A percentile compares a stretch with the other conserved stretches of the same genome.
Evolutionary conservation across 2,888 invertebrate species (phyloP).

Genomic region (Cheiracanthium punctorium): DNA sequence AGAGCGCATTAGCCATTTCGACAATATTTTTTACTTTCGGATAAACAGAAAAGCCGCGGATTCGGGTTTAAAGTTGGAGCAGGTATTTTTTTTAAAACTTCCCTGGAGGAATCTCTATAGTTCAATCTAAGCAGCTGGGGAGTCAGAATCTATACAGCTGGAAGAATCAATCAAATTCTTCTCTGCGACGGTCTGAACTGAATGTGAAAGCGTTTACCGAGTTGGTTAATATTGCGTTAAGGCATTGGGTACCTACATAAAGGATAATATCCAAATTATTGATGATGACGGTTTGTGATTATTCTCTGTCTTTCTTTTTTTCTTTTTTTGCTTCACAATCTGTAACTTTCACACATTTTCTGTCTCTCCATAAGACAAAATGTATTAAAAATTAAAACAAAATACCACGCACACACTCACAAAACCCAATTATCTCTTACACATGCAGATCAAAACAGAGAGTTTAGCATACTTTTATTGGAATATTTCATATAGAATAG

Average conservation of each 20-base stretch:
- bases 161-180: conserved; percentile 1
- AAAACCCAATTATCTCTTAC: no score
- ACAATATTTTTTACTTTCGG: conserved; percentile 45
- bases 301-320: no score
- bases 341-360: no score
- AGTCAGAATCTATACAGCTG: background rate
- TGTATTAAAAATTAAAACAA: no score
- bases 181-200: background rate
- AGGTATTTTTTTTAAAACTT: conserved; percentile 37
- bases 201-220: background rate
- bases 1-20: conserved; percentile 52
- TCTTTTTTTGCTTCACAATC: no score
- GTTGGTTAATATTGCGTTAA: background rate
- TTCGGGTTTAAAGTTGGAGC: conserved; percentile 44
- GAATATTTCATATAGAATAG: no score
- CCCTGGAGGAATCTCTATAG: background rate
- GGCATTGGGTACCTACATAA: background rate
- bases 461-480: no score
- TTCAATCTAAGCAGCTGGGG: conserved; percentile 1
- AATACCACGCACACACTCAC: no score
- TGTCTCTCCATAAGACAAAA: no score
- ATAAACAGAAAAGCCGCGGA: conserved; percentile 30
- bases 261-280: background rate
- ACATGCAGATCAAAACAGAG: no score
- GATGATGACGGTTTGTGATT: no score